Percentiles rank a stretch among this genome's conserved stretches.
These are phyloP conservation scores for Netelia inedita DNA, from an alignment of 2,888 invertebrate species.

Conservation along the genomic window DNA sequence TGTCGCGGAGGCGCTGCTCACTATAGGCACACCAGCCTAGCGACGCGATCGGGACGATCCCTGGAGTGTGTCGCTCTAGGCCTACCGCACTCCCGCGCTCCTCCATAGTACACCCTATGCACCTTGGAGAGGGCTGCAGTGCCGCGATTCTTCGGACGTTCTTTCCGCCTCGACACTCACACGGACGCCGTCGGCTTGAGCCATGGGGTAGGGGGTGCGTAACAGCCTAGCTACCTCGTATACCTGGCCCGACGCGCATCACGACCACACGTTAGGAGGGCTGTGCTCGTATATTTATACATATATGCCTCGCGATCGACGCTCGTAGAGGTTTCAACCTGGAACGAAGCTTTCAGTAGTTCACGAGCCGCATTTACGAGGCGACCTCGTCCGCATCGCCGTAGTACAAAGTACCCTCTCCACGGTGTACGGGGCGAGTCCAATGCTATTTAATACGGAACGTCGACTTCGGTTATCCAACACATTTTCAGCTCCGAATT, in stretches of 20 bases:
- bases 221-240: slow-evolving; percentile 8
- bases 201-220: slow-evolving; percentile 18
- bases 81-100: slow-evolving; percentile 36
- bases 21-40: slow-evolving; percentile 68
- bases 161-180: slow-evolving; percentile 24
- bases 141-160: not conserved
- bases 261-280: slow-evolving; percentile 60
- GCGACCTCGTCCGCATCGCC: slow-evolving; percentile 59
- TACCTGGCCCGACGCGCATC: slow-evolving; percentile 41
- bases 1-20: slow-evolving; percentile 54
- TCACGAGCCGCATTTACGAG: slow-evolving; percentile 79
- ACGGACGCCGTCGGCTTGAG: not conserved
- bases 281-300: slow-evolving; percentile 9
- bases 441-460: not conserved
- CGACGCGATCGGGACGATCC: slow-evolving; percentile 62
- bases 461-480: not conserved
- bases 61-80: slow-evolving; percentile 19
- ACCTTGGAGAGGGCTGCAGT: not conserved
- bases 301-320: slow-evolving; percentile 62
- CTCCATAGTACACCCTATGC: slow-evolving; percentile 22
- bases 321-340: slow-evolving; percentile 74
- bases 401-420: not conserved
- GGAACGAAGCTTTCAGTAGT: slow-evolving; percentile 76
- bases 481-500: not conserved
- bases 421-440: not conserved